phyloP scores from a whole-genome alignment of 1,140 invertebrate species.

The Cydia splendana region DNA sequence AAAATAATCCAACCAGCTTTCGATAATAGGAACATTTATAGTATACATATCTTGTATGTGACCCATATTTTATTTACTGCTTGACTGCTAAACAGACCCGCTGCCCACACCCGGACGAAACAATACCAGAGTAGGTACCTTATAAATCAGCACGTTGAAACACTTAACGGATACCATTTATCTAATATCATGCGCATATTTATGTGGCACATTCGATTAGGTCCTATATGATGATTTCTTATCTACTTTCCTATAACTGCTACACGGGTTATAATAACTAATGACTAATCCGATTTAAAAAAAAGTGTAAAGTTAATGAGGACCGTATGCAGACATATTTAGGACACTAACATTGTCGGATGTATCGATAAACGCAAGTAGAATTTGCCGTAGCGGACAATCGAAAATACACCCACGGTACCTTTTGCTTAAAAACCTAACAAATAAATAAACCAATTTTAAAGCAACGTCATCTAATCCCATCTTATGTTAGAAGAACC shows the following conservation, averaged over 20 bases:
- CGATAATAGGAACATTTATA: no score
- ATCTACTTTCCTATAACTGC: slow-evolving; percentile 41
- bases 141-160: slow-evolving; percentile 55
- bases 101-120: slow-evolving; percentile 42
- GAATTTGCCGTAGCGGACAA: no score
- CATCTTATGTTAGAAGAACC: no score
- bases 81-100: slow-evolving; percentile 40
- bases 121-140: slow-evolving; percentile 53
- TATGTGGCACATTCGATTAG: slow-evolving; percentile 51
- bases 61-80: neutral
- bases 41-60: neutral
- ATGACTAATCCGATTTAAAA: neutral
- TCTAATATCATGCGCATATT: slow-evolving; percentile 43
- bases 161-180: slow-evolving; percentile 51
- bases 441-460: no score
- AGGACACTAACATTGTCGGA: no score
- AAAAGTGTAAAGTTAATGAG: neutral
- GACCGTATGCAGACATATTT: no score
- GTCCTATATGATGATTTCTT: slow-evolving; percentile 53
- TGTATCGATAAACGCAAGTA: no score
- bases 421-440: no score
- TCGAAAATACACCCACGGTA: no score
- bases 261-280: neutral
- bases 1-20: no score
- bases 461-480: no score